These are phyloP conservation scores for Pholis gunnellus DNA, from an alignment of 2,113 vertebrate species.

Conservation along the genomic window DNA sequence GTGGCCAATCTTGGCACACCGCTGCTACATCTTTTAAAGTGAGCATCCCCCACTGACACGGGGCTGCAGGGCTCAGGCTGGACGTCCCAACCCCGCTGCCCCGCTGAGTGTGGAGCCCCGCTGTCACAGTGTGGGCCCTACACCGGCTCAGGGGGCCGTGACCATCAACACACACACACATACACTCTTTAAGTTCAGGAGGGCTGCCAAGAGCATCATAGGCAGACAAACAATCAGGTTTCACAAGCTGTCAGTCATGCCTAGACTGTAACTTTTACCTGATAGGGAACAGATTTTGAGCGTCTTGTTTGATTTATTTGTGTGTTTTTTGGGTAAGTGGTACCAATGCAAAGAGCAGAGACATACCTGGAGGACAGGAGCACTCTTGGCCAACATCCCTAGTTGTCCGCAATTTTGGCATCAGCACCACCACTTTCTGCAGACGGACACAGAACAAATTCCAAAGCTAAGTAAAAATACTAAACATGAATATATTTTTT, in stretches of 20 bases:
- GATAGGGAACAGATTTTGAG: background rate
- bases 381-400: constrained; percentile 90
- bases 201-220: constrained; percentile 5
- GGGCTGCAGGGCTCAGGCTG: constrained; percentile 46
- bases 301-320: constrained; percentile 12
- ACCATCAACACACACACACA: constrained; percentile 18
- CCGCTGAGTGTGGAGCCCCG: constrained; percentile 46
- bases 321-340: background rate
- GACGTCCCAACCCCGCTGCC: constrained; percentile 41
- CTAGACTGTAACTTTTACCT: background rate
- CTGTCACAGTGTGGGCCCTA: constrained; percentile 25
- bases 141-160: constrained; percentile 19
- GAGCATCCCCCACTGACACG: constrained; percentile 37
- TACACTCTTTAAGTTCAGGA: background rate
- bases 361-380: constrained; percentile 92
- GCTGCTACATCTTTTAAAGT: constrained; percentile 60
- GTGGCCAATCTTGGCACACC: constrained; percentile 61
- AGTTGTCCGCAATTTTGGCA: constrained; percentile 84
- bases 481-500: background rate
- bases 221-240: constrained; percentile 4
- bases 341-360: background rate
- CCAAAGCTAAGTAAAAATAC: background rate
- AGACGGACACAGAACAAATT: constrained; percentile 32
- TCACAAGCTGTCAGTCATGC: constrained; percentile 13
- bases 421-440: constrained; percentile 88